Conservation (phyloP, 2,113 vertebrate species). For the Accipiter virgatus region DNA sequence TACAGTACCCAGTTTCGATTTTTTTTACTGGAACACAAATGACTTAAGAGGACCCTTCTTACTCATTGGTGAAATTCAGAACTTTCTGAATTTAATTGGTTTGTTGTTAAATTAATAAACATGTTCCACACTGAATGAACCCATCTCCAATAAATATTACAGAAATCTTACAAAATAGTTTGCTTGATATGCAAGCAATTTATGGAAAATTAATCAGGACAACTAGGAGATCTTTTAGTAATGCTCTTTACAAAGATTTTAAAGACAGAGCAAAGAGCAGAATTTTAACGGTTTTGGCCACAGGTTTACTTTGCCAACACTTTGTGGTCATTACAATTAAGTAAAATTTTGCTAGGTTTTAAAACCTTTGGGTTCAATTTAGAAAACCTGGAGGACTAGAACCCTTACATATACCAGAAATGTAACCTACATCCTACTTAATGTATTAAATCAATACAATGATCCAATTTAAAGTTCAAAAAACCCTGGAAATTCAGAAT, state of each 20-base stretch:
- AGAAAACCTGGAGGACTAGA: neutral
- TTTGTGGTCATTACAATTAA: neutral
- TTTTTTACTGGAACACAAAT: neutral
- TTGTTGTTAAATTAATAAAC: neutral
- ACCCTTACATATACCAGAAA: neutral
- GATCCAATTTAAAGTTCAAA: neutral
- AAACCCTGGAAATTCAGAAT: neutral
- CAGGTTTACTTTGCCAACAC: neutral
- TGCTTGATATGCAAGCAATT: neutral
- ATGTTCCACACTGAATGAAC: rapidly evolving
- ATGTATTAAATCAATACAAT: neutral
- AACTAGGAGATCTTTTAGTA: neutral
- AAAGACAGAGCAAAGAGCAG: neutral
- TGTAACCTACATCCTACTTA: neutral
- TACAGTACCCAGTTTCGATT: neutral
- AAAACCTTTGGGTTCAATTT: neutral
- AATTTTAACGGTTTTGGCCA: neutral
- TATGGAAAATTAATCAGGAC: neutral
- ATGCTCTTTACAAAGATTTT: neutral
- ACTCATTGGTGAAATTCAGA: neutral
- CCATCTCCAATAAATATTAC: neutral
- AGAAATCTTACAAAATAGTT: neutral
- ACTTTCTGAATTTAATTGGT: neutral
- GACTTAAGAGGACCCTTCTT: neutral
- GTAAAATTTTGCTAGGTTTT: neutral